These are phyloP conservation scores for Holotrichia oblita DNA, from an alignment of 1,140 invertebrate species.

Conservation along the genomic window DNA sequence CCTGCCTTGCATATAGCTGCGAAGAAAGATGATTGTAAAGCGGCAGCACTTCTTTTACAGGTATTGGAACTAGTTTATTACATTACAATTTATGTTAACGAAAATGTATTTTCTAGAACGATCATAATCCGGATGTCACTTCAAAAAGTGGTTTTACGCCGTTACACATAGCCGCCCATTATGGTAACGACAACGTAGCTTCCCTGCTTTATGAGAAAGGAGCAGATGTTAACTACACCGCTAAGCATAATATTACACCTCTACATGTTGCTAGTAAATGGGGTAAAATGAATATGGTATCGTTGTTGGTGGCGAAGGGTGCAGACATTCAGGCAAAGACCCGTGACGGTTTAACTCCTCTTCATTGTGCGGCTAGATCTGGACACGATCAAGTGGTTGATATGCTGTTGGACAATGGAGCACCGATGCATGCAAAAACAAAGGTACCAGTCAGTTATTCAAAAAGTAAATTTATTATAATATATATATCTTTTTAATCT, in stretches of 20 bases:
- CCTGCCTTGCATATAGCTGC: constrained; percentile 98
- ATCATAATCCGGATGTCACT: constrained; percentile 94
- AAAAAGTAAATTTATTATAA: not conserved
- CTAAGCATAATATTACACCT: constrained; percentile 94
- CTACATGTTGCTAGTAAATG: constrained; percentile 96
- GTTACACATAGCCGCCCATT: constrained; percentile 97
- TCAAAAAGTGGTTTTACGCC: constrained; percentile 99
- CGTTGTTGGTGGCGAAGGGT: constrained; percentile 81
- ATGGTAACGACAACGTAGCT: constrained; percentile 97
- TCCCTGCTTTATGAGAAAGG: constrained; percentile 88
- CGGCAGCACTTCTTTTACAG: constrained; percentile 89
- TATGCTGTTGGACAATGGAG: constrained; percentile 88
- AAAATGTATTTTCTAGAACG: constrained; percentile 70
- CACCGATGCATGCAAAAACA: constrained; percentile 96
- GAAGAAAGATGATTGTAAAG: constrained; percentile 98
- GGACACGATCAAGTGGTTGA: constrained; percentile 97
- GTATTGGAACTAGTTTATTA: constrained; percentile 58
- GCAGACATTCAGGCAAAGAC: constrained; percentile 96
- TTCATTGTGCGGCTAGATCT: constrained; percentile 92
- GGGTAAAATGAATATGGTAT: constrained; percentile 92
- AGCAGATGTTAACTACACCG: constrained; percentile 95
- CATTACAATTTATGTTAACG: not conserved
- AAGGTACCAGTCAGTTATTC: constrained; percentile 72
- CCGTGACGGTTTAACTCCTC: constrained; percentile 91
- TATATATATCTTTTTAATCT: too few species aligned